These are phyloP conservation scores for Psilanteris sp. DNA, from an alignment of 1,140 invertebrate genomes.

Conservation along the genomic window DNA sequence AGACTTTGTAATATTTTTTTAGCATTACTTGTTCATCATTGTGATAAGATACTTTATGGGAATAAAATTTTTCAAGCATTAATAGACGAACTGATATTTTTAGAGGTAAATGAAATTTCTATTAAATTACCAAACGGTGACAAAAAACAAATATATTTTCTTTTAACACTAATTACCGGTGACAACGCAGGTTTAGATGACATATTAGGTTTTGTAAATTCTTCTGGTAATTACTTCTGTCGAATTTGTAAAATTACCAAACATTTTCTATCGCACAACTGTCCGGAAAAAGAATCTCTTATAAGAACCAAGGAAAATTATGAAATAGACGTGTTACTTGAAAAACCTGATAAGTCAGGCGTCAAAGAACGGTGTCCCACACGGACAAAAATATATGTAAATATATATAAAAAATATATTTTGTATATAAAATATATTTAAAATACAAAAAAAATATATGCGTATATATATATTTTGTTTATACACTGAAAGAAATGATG, in stretches of 20 bases:
- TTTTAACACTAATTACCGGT: constrained; percentile 48
- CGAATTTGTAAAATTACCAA: constrained; percentile 52
- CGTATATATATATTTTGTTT: too few species aligned
- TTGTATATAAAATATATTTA: too few species aligned
- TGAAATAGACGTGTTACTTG: constrained; percentile 24
- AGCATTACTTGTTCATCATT: constrained; percentile 54
- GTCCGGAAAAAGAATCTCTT: constrained; percentile 15
- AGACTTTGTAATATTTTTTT: constrained; percentile 65
- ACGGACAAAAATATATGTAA: too few species aligned
- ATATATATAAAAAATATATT: too few species aligned
- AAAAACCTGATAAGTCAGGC: constrained; percentile 36
- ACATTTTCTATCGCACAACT: constrained; percentile 7
- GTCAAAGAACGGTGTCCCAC: too few species aligned
- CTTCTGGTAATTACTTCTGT: constrained; percentile 53
- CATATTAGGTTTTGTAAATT: constrained; percentile 53
- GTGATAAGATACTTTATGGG: constrained; percentile 50
- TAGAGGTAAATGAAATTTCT: constrained; percentile 45
- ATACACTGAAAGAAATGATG: too few species aligned
- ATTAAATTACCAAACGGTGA: constrained; percentile 27
- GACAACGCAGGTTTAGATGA: constrained; percentile 56
- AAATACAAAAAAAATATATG: too few species aligned
- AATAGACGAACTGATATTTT: constrained; percentile 51
- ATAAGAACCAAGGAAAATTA: constrained; percentile 47
- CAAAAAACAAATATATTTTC: constrained; percentile 54
- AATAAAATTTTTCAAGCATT: constrained; percentile 53